Evolutionary conservation across 2,888 invertebrate genomes (phyloP).

Genomic region (Drosophila vallismaia): DNA sequence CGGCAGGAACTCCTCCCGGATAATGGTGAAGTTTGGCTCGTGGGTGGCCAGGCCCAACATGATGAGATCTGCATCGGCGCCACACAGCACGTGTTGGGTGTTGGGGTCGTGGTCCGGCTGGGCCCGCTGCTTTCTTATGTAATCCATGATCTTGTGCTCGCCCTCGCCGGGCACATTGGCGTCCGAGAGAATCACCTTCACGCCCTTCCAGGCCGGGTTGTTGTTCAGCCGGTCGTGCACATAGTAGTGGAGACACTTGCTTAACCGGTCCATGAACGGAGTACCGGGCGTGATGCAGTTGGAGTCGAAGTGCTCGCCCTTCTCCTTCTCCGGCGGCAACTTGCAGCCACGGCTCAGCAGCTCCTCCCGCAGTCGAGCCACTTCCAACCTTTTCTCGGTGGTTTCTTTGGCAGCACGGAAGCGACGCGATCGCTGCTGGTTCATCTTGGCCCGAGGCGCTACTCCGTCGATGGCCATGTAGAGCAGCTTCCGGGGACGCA

Average conservation of each 20-base stretch:
- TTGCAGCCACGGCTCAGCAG: slow-evolving; percentile 88
- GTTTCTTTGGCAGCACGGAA: slow-evolving; percentile 98
- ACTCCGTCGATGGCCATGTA: slow-evolving; percentile 99
- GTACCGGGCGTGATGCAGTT: slow-evolving; percentile 99
- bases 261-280: slow-evolving; percentile 97
- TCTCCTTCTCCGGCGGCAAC: slow-evolving; percentile 94
- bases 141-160: slow-evolving; percentile 99
- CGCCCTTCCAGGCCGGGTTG: slow-evolving; percentile 96
- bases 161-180: slow-evolving; percentile 99
- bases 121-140: slow-evolving; percentile 96
- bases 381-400: slow-evolving; percentile 93
- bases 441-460: slow-evolving; percentile 99
- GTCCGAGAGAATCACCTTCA: slow-evolving; percentile 98
- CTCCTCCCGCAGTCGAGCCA: slow-evolving; percentile 91
- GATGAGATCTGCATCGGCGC: slow-evolving; percentile 99
- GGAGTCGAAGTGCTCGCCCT: slow-evolving; percentile 97
- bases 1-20: slow-evolving; percentile 98
- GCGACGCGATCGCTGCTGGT: slow-evolving; percentile 98
- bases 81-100: slow-evolving; percentile 98
- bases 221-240: slow-evolving; percentile 88
- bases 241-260: slow-evolving; percentile 88
- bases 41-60: slow-evolving; percentile 99
- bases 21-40: slow-evolving; percentile 99
- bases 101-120: slow-evolving; percentile 99
- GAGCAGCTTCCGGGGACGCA: slow-evolving; percentile 94